Conservation (phyloP, 2,888 invertebrate species). For the Synergus gifuensis region DNA sequence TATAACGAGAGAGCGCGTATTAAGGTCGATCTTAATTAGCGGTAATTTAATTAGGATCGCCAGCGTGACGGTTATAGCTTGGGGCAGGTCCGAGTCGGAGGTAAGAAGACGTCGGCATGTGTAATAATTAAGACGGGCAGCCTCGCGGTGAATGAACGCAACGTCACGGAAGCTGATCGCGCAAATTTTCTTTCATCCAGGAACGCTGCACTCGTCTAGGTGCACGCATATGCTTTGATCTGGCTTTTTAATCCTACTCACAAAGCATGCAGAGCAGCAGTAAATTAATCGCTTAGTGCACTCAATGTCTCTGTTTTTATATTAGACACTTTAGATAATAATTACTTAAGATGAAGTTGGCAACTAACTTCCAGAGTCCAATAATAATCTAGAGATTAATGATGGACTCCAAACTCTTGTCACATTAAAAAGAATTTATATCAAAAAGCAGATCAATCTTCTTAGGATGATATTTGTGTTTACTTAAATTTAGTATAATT, state of each 20-base stretch:
- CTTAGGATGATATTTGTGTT: not conserved
- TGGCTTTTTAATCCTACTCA: not conserved
- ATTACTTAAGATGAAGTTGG: not conserved
- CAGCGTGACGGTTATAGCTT: conserved; percentile 74
- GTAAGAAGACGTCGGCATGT: conserved; percentile 68
- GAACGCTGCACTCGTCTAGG: conserved; percentile 11
- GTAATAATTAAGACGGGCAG: conserved; percentile 74
- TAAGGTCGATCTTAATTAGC: conserved; percentile 77
- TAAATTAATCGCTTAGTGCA: not conserved
- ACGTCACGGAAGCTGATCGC: conserved; percentile 73
- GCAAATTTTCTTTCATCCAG: conserved; percentile 55
- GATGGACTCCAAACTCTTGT: too few relatives aligned
- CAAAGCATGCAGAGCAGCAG: not conserved
- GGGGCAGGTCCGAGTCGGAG: conserved; percentile 72
- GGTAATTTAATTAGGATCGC: conserved; percentile 76
- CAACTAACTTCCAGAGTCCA: too few relatives aligned
- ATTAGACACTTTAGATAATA: not conserved
- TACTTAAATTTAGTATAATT: not conserved
- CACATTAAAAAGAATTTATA: too few relatives aligned
- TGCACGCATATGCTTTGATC: conserved; percentile 13
- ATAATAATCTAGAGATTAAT: too few relatives aligned
- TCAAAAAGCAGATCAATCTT: too few relatives aligned
- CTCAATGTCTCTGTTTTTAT: not conserved
- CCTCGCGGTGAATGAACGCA: conserved; percentile 66
- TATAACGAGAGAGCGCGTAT: conserved; percentile 70